Conservation (phyloP, 2,113 vertebrate species). For the Parus major region DNA sequence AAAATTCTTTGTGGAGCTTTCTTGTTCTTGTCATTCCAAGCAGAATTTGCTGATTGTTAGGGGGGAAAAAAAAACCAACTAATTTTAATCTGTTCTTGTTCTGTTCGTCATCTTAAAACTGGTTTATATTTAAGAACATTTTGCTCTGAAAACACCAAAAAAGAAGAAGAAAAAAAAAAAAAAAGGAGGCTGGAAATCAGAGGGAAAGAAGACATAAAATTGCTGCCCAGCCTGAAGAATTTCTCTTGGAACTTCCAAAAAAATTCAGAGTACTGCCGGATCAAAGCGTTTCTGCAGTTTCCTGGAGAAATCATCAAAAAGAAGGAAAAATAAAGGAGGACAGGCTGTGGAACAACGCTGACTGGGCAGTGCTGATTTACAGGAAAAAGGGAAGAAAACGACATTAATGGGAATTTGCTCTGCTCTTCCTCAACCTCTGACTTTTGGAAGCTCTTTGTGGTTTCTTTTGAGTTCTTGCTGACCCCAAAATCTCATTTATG, state of each 20-base stretch:
- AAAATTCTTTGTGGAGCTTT: neutral
- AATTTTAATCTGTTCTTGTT: neutral
- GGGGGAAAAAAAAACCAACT: neutral
- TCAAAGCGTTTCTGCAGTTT: constrained; percentile 42
- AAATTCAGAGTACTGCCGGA: neutral
- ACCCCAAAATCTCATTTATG: neutral
- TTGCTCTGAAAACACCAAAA: neutral
- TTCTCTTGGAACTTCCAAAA: constrained; percentile 9
- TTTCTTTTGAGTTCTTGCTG: neutral
- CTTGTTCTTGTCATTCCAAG: neutral
- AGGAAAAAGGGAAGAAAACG: neutral
- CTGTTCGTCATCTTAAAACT: neutral
- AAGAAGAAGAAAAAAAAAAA: neutral
- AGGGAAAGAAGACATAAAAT: constrained; percentile 49
- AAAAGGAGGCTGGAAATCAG: neutral
- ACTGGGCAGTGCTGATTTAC: neutral
- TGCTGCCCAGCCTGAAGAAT: constrained; percentile 35
- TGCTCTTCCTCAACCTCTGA: neutral
- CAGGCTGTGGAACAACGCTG: constrained; percentile 6
- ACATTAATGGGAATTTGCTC: neutral
- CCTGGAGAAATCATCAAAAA: constrained; percentile 43
- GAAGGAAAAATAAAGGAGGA: neutral
- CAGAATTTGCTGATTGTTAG: neutral
- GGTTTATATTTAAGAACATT: neutral
- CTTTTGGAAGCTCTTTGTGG: neutral